Percentiles rank a stretch among this genome's conserved stretches.
phyloP scores from a whole-genome alignment of 2,113 vertebrate genomes.

The Vulpes ferrilata region DNA sequence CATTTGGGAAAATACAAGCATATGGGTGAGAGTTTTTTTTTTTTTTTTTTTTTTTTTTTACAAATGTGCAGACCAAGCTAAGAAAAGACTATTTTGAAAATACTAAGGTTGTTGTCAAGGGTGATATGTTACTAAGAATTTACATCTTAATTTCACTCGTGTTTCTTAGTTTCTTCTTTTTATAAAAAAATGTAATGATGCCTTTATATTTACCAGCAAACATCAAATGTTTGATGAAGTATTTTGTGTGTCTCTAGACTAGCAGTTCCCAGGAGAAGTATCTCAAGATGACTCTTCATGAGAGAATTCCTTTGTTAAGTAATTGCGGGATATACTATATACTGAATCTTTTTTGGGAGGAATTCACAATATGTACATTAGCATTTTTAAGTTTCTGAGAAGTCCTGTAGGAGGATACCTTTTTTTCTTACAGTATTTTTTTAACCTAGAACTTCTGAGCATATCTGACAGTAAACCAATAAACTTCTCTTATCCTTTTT shows the following conservation, averaged over 20 bases:
- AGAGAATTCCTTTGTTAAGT: neutral
- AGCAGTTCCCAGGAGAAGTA: neutral
- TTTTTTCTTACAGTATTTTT: neutral
- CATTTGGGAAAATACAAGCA: neutral
- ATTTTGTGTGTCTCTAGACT: neutral
- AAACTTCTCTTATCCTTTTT: neutral
- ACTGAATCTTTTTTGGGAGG: neutral
- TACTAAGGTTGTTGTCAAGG: neutral
- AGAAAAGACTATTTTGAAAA: neutral
- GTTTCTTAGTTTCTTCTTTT: neutral
- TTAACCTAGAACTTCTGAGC: neutral
- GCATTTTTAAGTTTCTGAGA: conserved; percentile 1
- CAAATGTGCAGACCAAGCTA: neutral
- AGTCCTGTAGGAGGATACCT: neutral
- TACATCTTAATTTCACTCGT: neutral
- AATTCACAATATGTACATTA: neutral
- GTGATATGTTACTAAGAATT: neutral
- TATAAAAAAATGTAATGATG: neutral
- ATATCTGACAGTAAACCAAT: neutral
- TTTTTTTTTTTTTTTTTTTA: conserved; percentile 41
- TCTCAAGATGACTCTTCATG: neutral
- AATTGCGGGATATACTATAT: neutral
- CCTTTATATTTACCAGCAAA: neutral
- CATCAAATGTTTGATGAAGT: neutral
- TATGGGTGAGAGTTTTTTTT: neutral